Evolutionary conservation across 2,113 vertebrate genomes (phyloP).

Genomic region (Burhinus oedicnemus): DNA sequence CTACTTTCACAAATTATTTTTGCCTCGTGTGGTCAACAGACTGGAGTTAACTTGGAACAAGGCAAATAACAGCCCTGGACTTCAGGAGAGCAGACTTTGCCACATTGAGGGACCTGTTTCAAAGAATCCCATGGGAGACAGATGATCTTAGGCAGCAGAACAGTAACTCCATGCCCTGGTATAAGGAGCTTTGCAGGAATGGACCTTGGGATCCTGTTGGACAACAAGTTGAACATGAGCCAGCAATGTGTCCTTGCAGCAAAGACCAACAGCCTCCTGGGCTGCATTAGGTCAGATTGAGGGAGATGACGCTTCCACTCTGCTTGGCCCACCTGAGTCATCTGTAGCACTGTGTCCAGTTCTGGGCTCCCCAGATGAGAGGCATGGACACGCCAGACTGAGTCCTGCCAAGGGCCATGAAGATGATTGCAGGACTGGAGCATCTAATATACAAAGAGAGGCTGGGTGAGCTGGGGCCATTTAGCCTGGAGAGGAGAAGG

Average conservation of each 20-base stretch:
- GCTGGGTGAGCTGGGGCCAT: neutral
- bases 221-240: neutral
- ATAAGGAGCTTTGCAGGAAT: neutral
- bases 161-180: neutral
- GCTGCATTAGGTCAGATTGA: neutral
- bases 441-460: neutral
- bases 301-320: neutral
- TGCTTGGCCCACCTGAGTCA: neutral
- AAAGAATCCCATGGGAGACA: neutral
- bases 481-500: neutral
- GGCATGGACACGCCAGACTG: fast-evolving
- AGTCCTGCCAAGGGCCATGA: neutral
- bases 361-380: neutral
- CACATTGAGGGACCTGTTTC: neutral
- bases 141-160: neutral
- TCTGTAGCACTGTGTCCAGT: fast-evolving
- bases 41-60: neutral
- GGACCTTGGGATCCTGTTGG: neutral
- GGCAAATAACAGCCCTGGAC: neutral
- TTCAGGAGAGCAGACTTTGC: neutral
- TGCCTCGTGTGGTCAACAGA: neutral
- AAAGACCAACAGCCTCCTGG: neutral
- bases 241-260: neutral
- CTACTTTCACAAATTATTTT: neutral
- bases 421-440: neutral